phyloP scores from a whole-genome alignment of 2,797 vertebrate species.

The Crotalus adamanteus region DNA sequence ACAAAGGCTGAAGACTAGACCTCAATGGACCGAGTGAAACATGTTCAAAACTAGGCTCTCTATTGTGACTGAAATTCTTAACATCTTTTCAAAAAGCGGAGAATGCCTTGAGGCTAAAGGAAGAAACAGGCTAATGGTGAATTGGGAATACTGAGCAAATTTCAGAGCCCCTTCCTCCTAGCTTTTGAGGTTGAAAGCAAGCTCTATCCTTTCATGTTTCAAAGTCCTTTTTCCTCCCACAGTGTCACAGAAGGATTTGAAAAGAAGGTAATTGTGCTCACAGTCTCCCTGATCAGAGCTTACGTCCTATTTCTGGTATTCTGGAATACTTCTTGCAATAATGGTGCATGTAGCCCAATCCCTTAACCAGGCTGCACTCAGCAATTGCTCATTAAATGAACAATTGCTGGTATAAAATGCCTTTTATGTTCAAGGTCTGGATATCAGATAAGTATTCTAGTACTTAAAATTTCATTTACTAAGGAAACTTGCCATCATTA shows the following conservation, averaged over 20 bases:
- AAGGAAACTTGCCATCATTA: conserved; percentile 83
- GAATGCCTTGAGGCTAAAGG: conserved; percentile 99
- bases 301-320: conserved; percentile 99
- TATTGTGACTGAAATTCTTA: conserved; percentile 99
- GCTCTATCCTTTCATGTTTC: conserved; percentile 99
- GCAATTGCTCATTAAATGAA: conserved; percentile 96
- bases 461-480: conserved; percentile 87
- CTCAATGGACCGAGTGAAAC: conserved; percentile 96
- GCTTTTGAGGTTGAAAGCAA: conserved; percentile 99
- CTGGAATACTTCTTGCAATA: conserved; percentile 98
- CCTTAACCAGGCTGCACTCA: conserved; percentile 85
- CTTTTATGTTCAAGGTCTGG: conserved; percentile 86
- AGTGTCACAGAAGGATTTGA: conserved; percentile 99
- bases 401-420: conserved; percentile 85
- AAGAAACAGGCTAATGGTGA: conserved; percentile 99
- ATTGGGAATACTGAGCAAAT: conserved; percentile 99
- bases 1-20: conserved; percentile 95
- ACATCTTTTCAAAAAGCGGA: conserved; percentile 99
- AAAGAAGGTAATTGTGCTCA: conserved; percentile 99
- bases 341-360: conserved; percentile 90
- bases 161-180: conserved; percentile 99
- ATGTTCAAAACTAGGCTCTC: conserved; percentile 95
- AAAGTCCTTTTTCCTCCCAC: conserved; percentile 99
- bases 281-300: conserved; percentile 99
- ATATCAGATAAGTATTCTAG: conserved; percentile 90